These are phyloP conservation scores for Gonatopus flavifemur DNA, from an alignment of 1,140 invertebrate species.

Conservation along the genomic window DNA sequence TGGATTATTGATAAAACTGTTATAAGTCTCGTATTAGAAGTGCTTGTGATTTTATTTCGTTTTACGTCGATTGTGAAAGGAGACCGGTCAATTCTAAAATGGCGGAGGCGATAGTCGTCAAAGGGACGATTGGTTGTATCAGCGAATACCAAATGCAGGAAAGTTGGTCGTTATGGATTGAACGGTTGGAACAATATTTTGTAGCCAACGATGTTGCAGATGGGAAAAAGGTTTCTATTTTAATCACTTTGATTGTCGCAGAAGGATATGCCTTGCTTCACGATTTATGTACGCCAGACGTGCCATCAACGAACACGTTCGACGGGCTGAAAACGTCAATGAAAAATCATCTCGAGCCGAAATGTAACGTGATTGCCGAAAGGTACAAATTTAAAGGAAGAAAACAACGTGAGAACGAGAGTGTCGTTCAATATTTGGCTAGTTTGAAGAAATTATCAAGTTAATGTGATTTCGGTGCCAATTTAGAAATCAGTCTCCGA, in stretches of 20 bases:
- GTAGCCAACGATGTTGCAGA: slow-evolving; percentile 5
- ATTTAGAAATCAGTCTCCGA: background rate
- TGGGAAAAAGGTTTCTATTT: background rate
- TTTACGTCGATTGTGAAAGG: too few relatives aligned
- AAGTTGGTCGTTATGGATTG: too few relatives aligned
- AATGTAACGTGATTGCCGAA: background rate
- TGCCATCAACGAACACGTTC: background rate
- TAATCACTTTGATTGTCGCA: slow-evolving; percentile 1
- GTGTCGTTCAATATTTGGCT: slow-evolving; percentile 1
- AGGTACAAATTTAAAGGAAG: slow-evolving; percentile 12
- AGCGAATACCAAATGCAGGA: too few relatives aligned
- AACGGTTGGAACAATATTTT: slow-evolving; percentile 13
- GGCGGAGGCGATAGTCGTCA: too few relatives aligned
- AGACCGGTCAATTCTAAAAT: too few relatives aligned
- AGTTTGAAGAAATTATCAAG: slow-evolving; percentile 4
- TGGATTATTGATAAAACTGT: too few relatives aligned
- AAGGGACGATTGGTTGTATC: too few relatives aligned
- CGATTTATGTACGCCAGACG: slow-evolving; percentile 3
- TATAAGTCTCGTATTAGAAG: too few relatives aligned
- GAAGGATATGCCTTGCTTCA: slow-evolving; percentile 2
- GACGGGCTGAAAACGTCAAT: background rate
- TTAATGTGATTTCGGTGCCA: slow-evolving; percentile 4
- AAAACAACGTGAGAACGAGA: slow-evolving; percentile 2
- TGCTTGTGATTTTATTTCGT: too few relatives aligned
- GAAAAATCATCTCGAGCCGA: slow-evolving; percentile 7